A percentile compares a stretch with the other conserved stretches of the same genome.
phyloP scores from a whole-genome alignment of 2,888 invertebrate genomes.

The Perdita meconis region DNA sequence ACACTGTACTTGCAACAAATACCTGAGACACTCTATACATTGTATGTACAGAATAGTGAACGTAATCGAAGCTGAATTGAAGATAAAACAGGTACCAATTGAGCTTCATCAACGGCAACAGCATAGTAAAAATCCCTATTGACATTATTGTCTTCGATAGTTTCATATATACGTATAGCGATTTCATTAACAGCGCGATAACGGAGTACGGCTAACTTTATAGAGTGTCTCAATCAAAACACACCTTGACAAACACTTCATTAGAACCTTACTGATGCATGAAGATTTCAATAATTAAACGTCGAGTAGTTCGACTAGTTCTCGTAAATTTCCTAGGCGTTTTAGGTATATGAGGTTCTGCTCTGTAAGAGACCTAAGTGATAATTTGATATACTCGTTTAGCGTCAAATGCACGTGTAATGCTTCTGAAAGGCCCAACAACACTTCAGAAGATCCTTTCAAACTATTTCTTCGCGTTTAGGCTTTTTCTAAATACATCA shows the following conservation, averaged over 20 bases:
- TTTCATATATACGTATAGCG: slow-evolving; percentile 38
- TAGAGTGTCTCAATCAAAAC: slow-evolving; percentile 46
- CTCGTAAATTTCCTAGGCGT: slow-evolving; percentile 30
- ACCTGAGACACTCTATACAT: slow-evolving; percentile 58
- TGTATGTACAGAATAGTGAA: slow-evolving; percentile 31
- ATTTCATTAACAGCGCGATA: slow-evolving; percentile 43
- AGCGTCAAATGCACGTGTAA: slow-evolving; percentile 4
- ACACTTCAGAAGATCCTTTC: background rate
- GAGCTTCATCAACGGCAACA: background rate
- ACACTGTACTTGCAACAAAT: background rate
- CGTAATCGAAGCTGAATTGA: slow-evolving; percentile 1
- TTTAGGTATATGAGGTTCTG: slow-evolving; percentile 25
- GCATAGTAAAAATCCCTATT: slow-evolving; percentile 25
- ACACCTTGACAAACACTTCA: slow-evolving; percentile 39
- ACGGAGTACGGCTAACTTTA: slow-evolving; percentile 34
- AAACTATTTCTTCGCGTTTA: background rate
- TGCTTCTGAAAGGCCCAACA: slow-evolving; percentile 45
- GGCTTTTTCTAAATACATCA: background rate
- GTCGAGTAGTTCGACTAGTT: slow-evolving; percentile 29
- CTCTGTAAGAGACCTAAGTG: slow-evolving; percentile 41
- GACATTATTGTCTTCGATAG: slow-evolving; percentile 66
- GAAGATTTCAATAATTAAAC: slow-evolving; percentile 49
- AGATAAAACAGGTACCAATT: background rate
- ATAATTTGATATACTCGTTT: slow-evolving; percentile 41
- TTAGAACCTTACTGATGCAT: slow-evolving; percentile 56